Conservation (phyloP, 2,113 vertebrate species). For the Xenopus laevis region DNA sequence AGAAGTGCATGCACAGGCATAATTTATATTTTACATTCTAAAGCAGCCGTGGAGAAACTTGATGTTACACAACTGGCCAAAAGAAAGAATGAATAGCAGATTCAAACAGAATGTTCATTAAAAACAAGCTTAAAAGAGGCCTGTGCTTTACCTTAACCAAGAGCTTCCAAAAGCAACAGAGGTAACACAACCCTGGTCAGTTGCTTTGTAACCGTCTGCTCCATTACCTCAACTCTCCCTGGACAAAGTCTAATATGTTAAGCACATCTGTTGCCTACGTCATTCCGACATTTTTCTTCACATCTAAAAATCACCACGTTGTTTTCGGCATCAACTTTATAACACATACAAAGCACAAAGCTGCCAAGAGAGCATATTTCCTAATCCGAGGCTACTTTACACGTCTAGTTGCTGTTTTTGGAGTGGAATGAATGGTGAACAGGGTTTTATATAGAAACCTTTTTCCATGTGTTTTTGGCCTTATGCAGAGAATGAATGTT, state of each 20-base stretch:
- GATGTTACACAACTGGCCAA: too few relatives aligned
- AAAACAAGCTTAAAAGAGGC: conserved; percentile 1
- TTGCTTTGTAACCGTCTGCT: background rate
- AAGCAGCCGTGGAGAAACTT: too few relatives aligned
- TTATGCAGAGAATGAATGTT: too few relatives aligned
- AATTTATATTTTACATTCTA: too few relatives aligned
- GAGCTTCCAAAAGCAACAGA: conserved; percentile 20
- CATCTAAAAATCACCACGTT: conserved; percentile 31
- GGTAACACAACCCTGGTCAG: conserved; percentile 17
- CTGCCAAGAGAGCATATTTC: conserved; percentile 27
- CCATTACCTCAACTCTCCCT: conserved; percentile 36
- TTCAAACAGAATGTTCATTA: too few relatives aligned
- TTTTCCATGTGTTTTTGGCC: too few relatives aligned
- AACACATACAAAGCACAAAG: conserved; percentile 8
- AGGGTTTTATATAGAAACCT: too few relatives aligned
- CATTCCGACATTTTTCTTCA: conserved; percentile 22
- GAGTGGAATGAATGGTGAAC: too few relatives aligned
- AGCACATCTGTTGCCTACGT: conserved; percentile 24
- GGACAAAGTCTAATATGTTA: conserved; percentile 33
- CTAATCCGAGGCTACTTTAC: background rate
- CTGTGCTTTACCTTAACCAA: background rate
- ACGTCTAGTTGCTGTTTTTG: background rate
- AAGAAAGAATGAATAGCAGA: background rate
- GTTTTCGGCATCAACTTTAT: conserved; percentile 30
- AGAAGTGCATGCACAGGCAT: too few relatives aligned